Percentiles rank a stretch among this genome's conserved stretches.
Evolutionary conservation across 2,113 vertebrate species (phyloP).

Genomic region (Crocuta crocuta): DNA sequence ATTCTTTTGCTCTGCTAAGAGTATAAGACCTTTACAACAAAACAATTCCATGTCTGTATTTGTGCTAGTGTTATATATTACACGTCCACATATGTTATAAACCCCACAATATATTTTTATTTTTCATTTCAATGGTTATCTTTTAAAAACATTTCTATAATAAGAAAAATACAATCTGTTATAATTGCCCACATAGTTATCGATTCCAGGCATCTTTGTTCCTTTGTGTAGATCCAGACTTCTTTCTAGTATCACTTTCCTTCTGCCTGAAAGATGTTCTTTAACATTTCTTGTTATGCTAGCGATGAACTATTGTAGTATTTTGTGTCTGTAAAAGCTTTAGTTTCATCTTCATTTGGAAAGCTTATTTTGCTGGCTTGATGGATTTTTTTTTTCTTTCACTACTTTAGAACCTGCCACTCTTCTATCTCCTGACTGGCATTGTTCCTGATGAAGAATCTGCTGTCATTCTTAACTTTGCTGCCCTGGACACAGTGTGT

Average conservation of each 20-base stretch:
- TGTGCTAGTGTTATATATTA: neutral
- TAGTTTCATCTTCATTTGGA: neutral
- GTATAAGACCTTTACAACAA: neutral
- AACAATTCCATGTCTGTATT: neutral
- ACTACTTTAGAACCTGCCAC: neutral
- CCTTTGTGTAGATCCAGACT: neutral
- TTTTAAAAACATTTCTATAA: slow-evolving; percentile 8
- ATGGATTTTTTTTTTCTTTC: neutral
- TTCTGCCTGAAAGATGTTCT: neutral
- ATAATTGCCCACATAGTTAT: neutral
- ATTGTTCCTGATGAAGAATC: neutral
- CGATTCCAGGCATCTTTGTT: neutral
- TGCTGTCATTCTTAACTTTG: neutral
- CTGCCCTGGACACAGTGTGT: neutral
- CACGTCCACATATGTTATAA: neutral
- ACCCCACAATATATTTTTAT: neutral
- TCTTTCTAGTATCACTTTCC: neutral
- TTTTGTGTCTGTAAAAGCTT: neutral
- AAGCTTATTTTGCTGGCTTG: neutral
- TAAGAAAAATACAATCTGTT: neutral
- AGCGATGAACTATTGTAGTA: neutral
- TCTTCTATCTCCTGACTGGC: neutral
- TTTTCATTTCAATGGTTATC: neutral
- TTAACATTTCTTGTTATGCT: neutral
- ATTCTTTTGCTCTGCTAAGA: neutral